Evolutionary conservation across 1,140 invertebrate genomes (phyloP).

Genomic region (Steinernema feltiae): DNA sequence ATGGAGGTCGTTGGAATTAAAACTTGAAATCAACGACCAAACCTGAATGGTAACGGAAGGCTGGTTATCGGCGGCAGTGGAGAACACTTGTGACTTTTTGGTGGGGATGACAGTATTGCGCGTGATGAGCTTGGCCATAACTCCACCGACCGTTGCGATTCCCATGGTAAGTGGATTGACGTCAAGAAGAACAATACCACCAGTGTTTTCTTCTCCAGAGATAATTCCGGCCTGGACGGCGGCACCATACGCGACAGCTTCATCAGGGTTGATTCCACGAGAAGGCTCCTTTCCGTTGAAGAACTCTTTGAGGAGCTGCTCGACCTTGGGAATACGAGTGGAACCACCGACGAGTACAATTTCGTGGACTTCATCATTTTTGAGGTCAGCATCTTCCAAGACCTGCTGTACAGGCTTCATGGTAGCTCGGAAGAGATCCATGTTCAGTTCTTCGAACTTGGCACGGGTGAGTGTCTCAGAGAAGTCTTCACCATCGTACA

Average conservation of each 20-base stretch:
- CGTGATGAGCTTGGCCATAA: constrained; percentile 98
- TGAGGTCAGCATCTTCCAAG: constrained; percentile 94
- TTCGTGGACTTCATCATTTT: constrained; percentile 96
- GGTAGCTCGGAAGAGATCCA: constrained; percentile 95
- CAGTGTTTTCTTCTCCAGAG: constrained; percentile 71
- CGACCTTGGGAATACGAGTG: constrained; percentile 96
- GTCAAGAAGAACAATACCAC: constrained; percentile 90
- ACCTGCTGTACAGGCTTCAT: constrained; percentile 83
- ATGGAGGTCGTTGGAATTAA: constrained; percentile 6
- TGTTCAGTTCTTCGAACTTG: constrained; percentile 98
- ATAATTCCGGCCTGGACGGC: constrained; percentile 90
- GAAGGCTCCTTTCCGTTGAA: constrained; percentile 96
- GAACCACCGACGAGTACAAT: constrained; percentile 98
- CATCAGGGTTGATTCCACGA: constrained; percentile 91
- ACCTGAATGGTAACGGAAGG: constrained; percentile 94
- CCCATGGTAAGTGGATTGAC: constrained; percentile 97
- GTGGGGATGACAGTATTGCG: constrained; percentile 97
- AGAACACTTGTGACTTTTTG: constrained; percentile 99
- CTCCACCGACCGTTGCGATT: constrained; percentile 97
- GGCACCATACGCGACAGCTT: constrained; percentile 94
- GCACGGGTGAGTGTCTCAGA: constrained; percentile 96
- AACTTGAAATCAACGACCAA: constrained; percentile 6
- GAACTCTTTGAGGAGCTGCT: constrained; percentile 96
- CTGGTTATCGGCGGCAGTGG: constrained; percentile 95
- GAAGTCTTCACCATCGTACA: constrained; percentile 98